These are phyloP conservation scores for Xanthorhoe designata DNA, from an alignment of 2,888 invertebrate species.

Conservation along the genomic window DNA sequence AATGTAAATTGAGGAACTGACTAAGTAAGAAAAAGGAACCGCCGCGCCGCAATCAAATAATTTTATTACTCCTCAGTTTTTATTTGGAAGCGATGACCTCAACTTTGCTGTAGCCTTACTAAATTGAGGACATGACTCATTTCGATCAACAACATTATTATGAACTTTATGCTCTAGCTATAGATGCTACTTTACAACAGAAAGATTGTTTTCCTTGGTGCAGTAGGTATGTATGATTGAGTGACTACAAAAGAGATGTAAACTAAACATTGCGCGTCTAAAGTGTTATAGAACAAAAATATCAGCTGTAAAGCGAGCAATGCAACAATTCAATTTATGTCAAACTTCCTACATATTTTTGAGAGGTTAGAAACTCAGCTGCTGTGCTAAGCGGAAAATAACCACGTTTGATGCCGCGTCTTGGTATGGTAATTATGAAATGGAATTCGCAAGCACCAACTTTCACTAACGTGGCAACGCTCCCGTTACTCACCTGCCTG, in stretches of 20 bases:
- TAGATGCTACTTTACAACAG: slow-evolving; percentile 11
- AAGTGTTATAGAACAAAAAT: neutral
- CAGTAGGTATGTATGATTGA: no score
- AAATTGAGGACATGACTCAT: slow-evolving; percentile 43
- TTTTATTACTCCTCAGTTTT: neutral
- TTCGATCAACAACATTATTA: slow-evolving; percentile 1
- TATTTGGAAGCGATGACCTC: slow-evolving; percentile 38
- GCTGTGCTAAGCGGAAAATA: slow-evolving; percentile 12
- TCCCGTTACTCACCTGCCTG: slow-evolving; percentile 44
- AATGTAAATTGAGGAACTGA: no score
- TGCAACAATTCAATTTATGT: slow-evolving; percentile 9
- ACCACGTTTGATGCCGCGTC: slow-evolving; percentile 25
- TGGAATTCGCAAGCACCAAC: slow-evolving; percentile 29
- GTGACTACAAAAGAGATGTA: neutral
- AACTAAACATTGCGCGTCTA: slow-evolving; percentile 17
- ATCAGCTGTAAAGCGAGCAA: neutral
- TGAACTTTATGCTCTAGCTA: slow-evolving; percentile 9
- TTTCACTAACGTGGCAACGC: slow-evolving; percentile 36
- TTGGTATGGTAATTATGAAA: slow-evolving; percentile 5
- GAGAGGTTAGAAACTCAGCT: slow-evolving; percentile 28
- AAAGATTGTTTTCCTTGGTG: slow-evolving; percentile 9
- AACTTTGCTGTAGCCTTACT: slow-evolving; percentile 38
- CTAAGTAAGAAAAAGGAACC: no score
- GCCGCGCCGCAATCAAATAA: neutral
- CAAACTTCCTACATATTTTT: neutral